A percentile compares a stretch with the other conserved stretches of the same genome.
Evolutionary conservation across 2,888 invertebrate species (phyloP).

Genomic region (Synanthedon vespiformis): DNA sequence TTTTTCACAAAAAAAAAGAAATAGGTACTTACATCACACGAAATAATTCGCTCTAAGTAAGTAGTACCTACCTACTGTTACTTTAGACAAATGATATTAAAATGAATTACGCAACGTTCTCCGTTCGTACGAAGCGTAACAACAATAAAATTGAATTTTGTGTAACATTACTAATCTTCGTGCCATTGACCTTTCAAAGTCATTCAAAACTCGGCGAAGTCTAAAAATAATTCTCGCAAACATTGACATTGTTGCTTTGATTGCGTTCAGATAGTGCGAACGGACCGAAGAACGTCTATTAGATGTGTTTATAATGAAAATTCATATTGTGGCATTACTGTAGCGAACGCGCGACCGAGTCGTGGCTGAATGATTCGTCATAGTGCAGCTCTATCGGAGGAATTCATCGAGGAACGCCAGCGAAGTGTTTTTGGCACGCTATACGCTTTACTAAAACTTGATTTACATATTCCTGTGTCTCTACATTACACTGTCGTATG

Average conservation of each 20-base stretch:
- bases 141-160: no score
- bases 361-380: slow-evolving; percentile 18
- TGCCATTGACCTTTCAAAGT: background rate
- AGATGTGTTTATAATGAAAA: background rate
- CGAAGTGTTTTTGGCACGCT: slow-evolving; percentile 38
- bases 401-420: slow-evolving; percentile 32
- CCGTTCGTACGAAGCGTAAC: no score
- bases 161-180: background rate
- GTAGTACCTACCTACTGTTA: no score
- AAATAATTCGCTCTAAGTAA: no score
- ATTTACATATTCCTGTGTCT: slow-evolving; percentile 50
- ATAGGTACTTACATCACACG: no score
- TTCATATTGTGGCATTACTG: background rate
- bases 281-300: no score
- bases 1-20: background rate
- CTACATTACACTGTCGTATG: slow-evolving; percentile 22
- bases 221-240: background rate
- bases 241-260: background rate
- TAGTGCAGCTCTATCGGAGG: slow-evolving; percentile 22
- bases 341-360: background rate
- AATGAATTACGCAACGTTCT: no score
- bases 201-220: background rate
- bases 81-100: no score
- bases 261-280: background rate
- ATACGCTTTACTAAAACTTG: slow-evolving; percentile 13